A percentile compares a stretch with the other conserved stretches of the same genome.
These are phyloP conservation scores for Diadumene lineata DNA, from an alignment of 92 coral and sea anemone genomes.

Conservation along the genomic window DNA sequence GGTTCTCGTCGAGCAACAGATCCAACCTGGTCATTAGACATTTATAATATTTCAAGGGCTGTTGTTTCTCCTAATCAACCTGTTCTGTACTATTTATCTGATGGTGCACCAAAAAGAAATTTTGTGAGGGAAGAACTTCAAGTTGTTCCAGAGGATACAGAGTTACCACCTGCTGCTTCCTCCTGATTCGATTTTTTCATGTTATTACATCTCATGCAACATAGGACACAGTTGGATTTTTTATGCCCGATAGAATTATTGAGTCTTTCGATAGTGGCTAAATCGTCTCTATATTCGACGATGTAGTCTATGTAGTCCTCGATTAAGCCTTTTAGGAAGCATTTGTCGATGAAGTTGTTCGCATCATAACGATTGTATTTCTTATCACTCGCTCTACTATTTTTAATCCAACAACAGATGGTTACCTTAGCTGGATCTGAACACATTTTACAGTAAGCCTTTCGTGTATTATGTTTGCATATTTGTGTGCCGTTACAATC, in stretches of 20 bases:
- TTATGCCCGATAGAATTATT: neutral
- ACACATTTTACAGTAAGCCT: too few relatives aligned
- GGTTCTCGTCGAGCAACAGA: conserved; percentile 42
- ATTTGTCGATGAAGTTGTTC: neutral
- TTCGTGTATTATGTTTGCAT: too few relatives aligned
- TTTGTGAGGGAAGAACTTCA: conserved; percentile 41
- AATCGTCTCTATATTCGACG: neutral
- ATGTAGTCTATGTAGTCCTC: neutral
- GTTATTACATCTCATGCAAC: too few relatives aligned
- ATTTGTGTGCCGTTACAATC: too few relatives aligned
- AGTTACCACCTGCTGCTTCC: conserved; percentile 38
- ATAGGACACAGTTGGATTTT: neutral
- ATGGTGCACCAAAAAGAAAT: too few relatives aligned
- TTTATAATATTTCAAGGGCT: conserved; percentile 26
- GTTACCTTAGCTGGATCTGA: too few relatives aligned
- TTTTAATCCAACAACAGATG: too few relatives aligned
- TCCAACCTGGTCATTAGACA: conserved; percentile 41
- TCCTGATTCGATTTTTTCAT: too few relatives aligned
- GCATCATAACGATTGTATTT: too few relatives aligned
- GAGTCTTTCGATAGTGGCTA: neutral
- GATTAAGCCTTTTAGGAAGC: neutral
- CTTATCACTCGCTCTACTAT: too few relatives aligned
- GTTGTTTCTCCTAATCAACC: conserved; percentile 42
- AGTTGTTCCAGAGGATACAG: conserved; percentile 29
- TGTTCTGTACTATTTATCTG: conserved; percentile 42